Conservation (phyloP, 2,113 vertebrate genomes). For the Lepus europaeus region DNA sequence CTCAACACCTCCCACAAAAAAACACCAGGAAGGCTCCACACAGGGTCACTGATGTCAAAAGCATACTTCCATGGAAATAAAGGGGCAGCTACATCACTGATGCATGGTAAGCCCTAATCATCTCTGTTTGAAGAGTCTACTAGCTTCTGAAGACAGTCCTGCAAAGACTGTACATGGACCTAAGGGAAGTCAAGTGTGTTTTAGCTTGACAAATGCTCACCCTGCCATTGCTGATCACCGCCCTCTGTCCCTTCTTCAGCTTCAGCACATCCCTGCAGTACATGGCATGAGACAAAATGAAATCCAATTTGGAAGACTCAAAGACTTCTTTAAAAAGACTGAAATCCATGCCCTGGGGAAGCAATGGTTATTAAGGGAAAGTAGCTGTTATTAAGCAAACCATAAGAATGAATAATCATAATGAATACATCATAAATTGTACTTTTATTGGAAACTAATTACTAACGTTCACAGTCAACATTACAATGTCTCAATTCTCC, state of each 20-base stretch:
- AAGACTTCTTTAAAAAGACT: conserved; percentile 93
- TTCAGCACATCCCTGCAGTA: conserved; percentile 97
- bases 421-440: conserved; percentile 46
- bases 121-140: conserved; percentile 30
- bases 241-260: conserved; percentile 95
- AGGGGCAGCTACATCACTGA: background rate
- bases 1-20: background rate
- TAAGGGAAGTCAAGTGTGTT: conserved; percentile 40
- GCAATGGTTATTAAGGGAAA: conserved; percentile 75
- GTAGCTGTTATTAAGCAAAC: conserved; percentile 66
- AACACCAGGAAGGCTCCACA: background rate
- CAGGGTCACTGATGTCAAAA: background rate
- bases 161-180: background rate
- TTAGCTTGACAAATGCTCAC: conserved; percentile 87
- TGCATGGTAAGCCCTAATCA: conserved; percentile 5
- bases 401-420: conserved; percentile 41
- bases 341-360: conserved; percentile 96
- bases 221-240: conserved; percentile 97
- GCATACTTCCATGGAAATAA: background rate
- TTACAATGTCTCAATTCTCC: background rate
- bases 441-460: background rate
- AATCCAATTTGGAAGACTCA: conserved; percentile 92
- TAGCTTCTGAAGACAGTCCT: background rate
- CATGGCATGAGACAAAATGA: conserved; percentile 94
- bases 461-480: conserved; percentile 42